phyloP scores from a whole-genome alignment of 2,888 invertebrate species.

The Phortica okadai region DNA sequence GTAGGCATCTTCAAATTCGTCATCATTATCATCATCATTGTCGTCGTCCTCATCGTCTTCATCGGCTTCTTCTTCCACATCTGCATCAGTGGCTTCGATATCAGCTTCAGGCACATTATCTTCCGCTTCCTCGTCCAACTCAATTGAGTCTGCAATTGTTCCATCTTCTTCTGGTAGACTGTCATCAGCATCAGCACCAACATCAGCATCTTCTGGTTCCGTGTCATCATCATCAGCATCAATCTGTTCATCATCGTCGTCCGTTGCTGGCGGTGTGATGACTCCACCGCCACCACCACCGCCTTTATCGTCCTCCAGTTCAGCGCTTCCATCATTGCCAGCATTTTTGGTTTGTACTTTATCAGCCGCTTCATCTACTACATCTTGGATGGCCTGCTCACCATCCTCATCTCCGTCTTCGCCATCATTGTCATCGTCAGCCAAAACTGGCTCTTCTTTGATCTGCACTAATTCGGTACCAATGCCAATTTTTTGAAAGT shows the following conservation, averaged over 20 bases:
- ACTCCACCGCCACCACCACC: constrained; percentile 49
- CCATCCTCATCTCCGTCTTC: constrained; percentile 50
- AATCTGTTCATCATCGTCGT: constrained; percentile 55
- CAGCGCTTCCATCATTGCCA: constrained; percentile 3
- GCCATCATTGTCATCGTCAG: constrained; percentile 53
- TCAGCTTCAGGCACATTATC: constrained; percentile 52
- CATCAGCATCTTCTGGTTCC: constrained; percentile 44
- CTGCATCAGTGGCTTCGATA: constrained; percentile 62
- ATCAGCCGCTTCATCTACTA: constrained; percentile 35
- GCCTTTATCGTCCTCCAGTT: constrained; percentile 25
- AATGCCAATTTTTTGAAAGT: constrained; percentile 54
- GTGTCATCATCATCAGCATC: constrained; percentile 30
- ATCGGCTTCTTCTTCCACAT: constrained; percentile 55
- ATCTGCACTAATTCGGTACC: constrained; percentile 26
- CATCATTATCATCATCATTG: constrained; percentile 40
- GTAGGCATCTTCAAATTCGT: constrained; percentile 49
- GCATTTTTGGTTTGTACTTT: constrained; percentile 15
- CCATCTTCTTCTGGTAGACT: constrained; percentile 54
- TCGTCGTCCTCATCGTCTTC: constrained; percentile 47
- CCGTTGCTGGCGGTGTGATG: constrained; percentile 63
- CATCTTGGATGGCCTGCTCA: constrained; percentile 51
- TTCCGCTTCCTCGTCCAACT: constrained; percentile 54
- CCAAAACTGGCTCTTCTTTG: constrained; percentile 35
- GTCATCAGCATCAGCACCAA: constrained; percentile 51
- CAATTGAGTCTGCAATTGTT: constrained; percentile 65